These are phyloP conservation scores for Sceloporus undulatus DNA, from an alignment of 2,113 vertebrate genomes.

Conservation along the genomic window DNA sequence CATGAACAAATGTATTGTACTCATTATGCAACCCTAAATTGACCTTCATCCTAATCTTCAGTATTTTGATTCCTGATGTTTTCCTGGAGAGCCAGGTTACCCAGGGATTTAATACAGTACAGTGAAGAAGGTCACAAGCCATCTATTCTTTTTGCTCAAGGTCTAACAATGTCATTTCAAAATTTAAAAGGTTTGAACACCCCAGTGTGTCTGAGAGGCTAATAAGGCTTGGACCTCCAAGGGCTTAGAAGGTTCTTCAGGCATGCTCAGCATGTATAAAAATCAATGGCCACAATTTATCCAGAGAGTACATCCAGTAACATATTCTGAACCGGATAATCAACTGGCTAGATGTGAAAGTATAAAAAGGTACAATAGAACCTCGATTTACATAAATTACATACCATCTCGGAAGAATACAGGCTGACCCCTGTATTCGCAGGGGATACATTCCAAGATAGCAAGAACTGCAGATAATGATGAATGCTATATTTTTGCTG, in stretches of 20 bases:
- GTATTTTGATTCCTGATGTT: neutral
- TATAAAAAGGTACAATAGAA: neutral
- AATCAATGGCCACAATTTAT: neutral
- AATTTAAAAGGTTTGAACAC: neutral
- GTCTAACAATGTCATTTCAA: neutral
- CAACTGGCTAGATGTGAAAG: neutral
- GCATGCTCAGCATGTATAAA: neutral
- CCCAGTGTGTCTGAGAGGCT: neutral
- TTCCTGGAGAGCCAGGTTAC: neutral
- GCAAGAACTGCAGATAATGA: no score
- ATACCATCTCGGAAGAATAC: neutral
- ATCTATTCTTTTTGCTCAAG: neutral
- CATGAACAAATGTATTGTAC: neutral
- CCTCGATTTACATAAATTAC: neutral
- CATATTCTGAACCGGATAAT: neutral
- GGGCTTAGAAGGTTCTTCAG: neutral
- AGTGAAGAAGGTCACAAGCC: neutral
- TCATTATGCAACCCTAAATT: neutral
- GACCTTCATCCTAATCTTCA: neutral
- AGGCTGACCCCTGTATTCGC: no score
- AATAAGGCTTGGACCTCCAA: neutral
- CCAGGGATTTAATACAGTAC: neutral
- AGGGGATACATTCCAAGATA: no score
- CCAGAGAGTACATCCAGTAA: no score
- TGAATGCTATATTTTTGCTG: no score